Evolutionary conservation across 2,797 vertebrate genomes (phyloP).

Genomic region (Phataginus tetradactyla): DNA sequence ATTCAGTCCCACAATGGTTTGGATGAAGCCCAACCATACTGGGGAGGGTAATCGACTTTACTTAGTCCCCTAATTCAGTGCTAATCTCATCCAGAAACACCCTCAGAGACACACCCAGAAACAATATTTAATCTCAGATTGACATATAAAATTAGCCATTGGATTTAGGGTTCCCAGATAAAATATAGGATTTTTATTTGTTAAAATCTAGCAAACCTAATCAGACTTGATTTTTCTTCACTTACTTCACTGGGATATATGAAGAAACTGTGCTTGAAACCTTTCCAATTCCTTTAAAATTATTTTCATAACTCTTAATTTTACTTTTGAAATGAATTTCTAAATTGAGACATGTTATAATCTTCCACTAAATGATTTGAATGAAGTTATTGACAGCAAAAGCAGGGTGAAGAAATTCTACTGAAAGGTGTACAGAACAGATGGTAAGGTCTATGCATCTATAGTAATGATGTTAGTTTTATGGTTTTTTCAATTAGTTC

Average conservation of each 20-base stretch:
- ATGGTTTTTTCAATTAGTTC: constrained; percentile 55
- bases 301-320: background rate
- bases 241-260: background rate
- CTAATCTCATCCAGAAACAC: background rate
- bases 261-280: background rate
- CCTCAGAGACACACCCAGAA: background rate
- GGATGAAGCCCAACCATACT: background rate
- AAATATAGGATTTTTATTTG: background rate
- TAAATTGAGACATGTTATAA: background rate
- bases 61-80: background rate
- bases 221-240: background rate
- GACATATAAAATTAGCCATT: background rate
- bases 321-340: background rate
- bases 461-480: constrained; percentile 55
- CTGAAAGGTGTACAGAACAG: constrained; percentile 6
- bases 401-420: constrained; percentile 54
- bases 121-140: background rate
- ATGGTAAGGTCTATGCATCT: constrained; percentile 11
- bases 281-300: background rate
- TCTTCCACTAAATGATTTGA: background rate
- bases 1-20: background rate
- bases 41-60: background rate
- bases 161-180: background rate
- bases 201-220: background rate
- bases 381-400: background rate